Evolutionary conservation across 2,113 vertebrate genomes (phyloP).

Genomic region (Chamaetylas fuelleborni): DNA sequence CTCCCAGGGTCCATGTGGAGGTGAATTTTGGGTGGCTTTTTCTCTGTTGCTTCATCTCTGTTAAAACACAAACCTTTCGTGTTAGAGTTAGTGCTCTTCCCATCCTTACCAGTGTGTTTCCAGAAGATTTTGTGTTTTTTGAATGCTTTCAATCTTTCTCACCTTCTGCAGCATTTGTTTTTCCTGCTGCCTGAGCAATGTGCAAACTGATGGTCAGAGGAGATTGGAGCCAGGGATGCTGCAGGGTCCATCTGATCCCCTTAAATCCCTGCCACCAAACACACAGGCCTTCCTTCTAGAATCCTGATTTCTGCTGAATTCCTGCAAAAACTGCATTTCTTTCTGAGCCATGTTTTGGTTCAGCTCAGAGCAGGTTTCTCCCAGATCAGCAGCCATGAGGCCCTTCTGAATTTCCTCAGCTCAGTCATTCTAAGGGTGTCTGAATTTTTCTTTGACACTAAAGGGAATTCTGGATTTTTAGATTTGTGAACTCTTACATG

Average conservation of each 20-base stretch:
- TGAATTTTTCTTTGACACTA: background rate
- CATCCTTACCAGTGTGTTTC: background rate
- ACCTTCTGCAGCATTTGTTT: background rate
- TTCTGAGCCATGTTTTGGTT: background rate
- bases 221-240: background rate
- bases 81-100: background rate
- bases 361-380: background rate
- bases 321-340: background rate
- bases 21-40: background rate
- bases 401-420: background rate
- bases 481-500: background rate
- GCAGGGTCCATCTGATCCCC: background rate
- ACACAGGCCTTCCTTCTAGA: background rate
- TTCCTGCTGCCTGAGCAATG: background rate
- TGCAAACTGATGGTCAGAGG: background rate
- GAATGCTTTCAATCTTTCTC: background rate
- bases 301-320: background rate
- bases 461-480: background rate
- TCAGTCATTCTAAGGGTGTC: accelerated
- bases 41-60: background rate
- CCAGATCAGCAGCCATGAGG: background rate
- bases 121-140: background rate
- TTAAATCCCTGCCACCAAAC: background rate
- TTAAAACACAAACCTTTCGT: background rate
- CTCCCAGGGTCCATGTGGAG: background rate